Evolutionary conservation across 2,888 invertebrate genomes (phyloP).

Genomic region (Isotomurus palustris): DNA sequence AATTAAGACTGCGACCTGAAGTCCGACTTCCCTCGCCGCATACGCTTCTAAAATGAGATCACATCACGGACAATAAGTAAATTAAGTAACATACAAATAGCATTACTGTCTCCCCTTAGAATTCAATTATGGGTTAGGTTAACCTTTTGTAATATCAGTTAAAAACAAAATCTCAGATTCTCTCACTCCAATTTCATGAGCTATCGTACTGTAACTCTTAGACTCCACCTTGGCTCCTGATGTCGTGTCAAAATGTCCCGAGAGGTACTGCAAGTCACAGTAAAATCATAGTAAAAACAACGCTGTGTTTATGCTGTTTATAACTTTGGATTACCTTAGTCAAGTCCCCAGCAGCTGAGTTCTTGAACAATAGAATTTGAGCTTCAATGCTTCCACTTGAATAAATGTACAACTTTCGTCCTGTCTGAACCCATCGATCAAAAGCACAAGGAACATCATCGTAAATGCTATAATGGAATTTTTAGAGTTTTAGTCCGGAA

Average conservation of each 20-base stretch:
- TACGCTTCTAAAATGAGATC: constrained; percentile 64
- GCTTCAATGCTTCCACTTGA: constrained; percentile 89
- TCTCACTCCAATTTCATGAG: constrained; percentile 60
- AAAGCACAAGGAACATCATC: constrained; percentile 75
- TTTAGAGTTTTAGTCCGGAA: no score
- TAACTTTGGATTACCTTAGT: constrained; percentile 55
- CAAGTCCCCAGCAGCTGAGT: constrained; percentile 73
- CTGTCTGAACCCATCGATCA: constrained; percentile 64
- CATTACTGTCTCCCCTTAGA: neutral
- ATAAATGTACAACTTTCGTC: constrained; percentile 73
- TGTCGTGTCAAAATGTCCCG: constrained; percentile 80
- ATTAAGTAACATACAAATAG: neutral
- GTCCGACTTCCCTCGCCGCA: constrained; percentile 71
- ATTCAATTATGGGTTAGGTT: neutral
- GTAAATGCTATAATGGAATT: constrained; percentile 64
- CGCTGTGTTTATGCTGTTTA: neutral
- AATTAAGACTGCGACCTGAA: constrained; percentile 64
- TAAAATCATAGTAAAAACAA: neutral
- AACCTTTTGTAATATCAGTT: constrained; percentile 78
- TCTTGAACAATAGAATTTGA: constrained; percentile 77
- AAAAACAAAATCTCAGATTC: constrained; percentile 73
- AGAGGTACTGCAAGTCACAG: constrained; percentile 56
- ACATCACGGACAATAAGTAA: constrained; percentile 15
- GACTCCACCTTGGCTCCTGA: constrained; percentile 75
- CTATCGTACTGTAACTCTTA: constrained; percentile 73